These are phyloP conservation scores for Falco peregrinus DNA, from an alignment of 2,797 vertebrate genomes.

Conservation along the genomic window DNA sequence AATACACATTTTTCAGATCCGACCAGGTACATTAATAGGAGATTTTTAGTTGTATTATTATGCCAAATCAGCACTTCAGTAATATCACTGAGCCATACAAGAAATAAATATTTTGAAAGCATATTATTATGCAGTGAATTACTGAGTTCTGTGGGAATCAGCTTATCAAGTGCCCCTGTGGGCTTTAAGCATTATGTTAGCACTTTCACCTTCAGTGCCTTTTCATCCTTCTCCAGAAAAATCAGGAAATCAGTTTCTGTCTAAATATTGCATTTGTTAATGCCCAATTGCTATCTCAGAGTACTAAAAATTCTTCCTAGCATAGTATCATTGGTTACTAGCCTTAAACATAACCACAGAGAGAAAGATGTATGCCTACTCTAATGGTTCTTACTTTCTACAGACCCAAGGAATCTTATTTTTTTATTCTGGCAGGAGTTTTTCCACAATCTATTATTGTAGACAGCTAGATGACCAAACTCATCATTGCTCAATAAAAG, in stretches of 20 bases:
- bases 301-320: background rate
- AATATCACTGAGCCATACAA: background rate
- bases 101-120: background rate
- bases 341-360: background rate
- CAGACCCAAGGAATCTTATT: background rate
- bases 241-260: slow-evolving; percentile 6
- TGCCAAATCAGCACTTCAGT: background rate
- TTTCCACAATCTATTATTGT: background rate
- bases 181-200: background rate
- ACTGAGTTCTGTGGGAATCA: background rate
- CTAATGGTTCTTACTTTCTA: background rate
- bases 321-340: background rate
- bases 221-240: slow-evolving; percentile 15
- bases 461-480: background rate
- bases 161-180: background rate
- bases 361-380: background rate
- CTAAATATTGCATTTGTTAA: background rate
- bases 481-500: background rate
- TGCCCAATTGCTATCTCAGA: background rate
- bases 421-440: background rate
- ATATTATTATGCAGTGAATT: background rate
- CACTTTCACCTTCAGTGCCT: slow-evolving; percentile 1
- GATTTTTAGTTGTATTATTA: background rate
- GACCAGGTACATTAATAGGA: background rate
- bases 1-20: background rate